Evolutionary conservation across 2,888 invertebrate genomes (phyloP), one percentile per base, ranked within the genome.

Genomic region (Parnassius mnemosyne): DNA sequence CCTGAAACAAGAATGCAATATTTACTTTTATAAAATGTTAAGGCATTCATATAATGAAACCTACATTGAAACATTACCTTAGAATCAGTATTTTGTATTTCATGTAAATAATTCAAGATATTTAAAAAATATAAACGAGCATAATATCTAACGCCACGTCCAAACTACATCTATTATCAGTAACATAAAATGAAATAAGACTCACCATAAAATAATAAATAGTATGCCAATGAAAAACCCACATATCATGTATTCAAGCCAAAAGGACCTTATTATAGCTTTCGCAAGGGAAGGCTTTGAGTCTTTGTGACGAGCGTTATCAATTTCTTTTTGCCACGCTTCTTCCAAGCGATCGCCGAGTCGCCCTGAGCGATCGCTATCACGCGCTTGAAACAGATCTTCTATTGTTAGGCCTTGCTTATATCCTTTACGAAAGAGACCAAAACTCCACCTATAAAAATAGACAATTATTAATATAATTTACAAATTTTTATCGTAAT

Each of bases 331-430:
- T 53, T 92, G 84, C 95, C 95, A 95, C 61, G 93, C 94, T 88
- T 88, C 89, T 80, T 94, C 94, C 49, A 96, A 84, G 16, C 88
- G 87, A 77, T 95, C 93, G 10, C 95, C 95, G 12, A 96, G 85
- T n/a, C 83, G 80, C 64, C 94, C 93, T 0, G 95, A 95, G 53
- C 90, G 83, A 80, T 96, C 95, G 20, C 85, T 83, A 2, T 90
- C 84, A 16, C 94, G 85, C 9, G 93, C 92, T 74, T 93, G 93
- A 84, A 94, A 95, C 34, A 96, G 81, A 75, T 96, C 94, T 70
- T 94, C 93, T 11, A 93, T 75, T 65, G 93, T 93, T 60, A 96
- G 84, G 64, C 94, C 94, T 66, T 93, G 85, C 69, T 92, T 92
- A 72, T 90, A 93, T 53, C 95, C 95, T 76, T 93, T 92, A 74